Conservation (phyloP, 2,888 invertebrate species). For the Xanthia icteritia region DNA sequence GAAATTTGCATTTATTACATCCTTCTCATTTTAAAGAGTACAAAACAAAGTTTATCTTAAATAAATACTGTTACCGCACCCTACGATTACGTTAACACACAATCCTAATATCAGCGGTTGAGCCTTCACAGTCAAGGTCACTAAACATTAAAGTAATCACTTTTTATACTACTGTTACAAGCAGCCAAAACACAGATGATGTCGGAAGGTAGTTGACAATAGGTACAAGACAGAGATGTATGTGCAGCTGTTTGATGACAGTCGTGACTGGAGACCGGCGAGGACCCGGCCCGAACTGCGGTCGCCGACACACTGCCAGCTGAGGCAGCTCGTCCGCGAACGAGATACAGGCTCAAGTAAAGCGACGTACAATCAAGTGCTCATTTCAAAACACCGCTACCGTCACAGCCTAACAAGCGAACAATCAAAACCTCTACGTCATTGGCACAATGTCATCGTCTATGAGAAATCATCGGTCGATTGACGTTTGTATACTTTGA, state of each 20-base stretch:
- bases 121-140: conserved; percentile 64
- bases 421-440: conserved; percentile 78
- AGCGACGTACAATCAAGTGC: conserved; percentile 77
- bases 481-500: conserved; percentile 50
- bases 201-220: conserved; percentile 29
- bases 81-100: conserved; percentile 59
- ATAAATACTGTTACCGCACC: conserved; percentile 56
- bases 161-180: conserved; percentile 51
- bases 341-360: conserved; percentile 78
- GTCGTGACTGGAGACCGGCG: conserved; percentile 63
- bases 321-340: conserved; percentile 75
- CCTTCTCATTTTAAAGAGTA: conserved; percentile 27
- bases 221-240: conserved; percentile 27
- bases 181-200: conserved; percentile 56
- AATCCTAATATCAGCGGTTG: conserved; percentile 49
- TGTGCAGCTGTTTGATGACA: conserved; percentile 50
- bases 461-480: conserved; percentile 65
- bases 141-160: conserved; percentile 59
- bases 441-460: conserved; percentile 71
- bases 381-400: conserved; percentile 76
- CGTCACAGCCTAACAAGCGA: conserved; percentile 74
- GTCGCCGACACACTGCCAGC: conserved; percentile 84
- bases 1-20: conserved; percentile 22
- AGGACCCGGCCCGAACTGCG: conserved; percentile 81
- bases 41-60: conserved; percentile 36